Evolutionary conservation across 2,797 vertebrate genomes (phyloP).

Genomic region (Botia kubotai): DNA sequence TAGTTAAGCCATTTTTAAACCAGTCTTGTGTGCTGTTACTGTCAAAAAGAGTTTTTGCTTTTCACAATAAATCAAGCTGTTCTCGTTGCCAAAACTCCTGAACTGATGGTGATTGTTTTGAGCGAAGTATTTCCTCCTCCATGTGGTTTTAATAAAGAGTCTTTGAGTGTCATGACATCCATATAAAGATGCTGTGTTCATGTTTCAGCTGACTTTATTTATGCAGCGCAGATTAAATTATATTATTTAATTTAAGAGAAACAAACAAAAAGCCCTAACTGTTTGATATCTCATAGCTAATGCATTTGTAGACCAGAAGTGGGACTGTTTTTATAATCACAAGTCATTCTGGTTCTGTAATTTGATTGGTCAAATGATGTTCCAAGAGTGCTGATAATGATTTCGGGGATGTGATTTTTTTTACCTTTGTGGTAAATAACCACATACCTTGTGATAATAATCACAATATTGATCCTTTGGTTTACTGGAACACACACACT

Average conservation of each 20-base stretch:
- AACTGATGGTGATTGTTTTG: conserved; percentile 16
- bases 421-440: no score
- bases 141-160: conserved; percentile 40
- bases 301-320: no score
- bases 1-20: neutral
- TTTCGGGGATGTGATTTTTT: no score
- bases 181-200: neutral
- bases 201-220: conserved; percentile 19
- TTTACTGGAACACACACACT: no score
- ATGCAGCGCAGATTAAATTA: neutral
- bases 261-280: neutral
- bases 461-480: no score
- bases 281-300: neutral
- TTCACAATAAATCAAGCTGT: conserved; percentile 5
- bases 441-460: no score
- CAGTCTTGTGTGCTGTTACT: conserved; percentile 36
- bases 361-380: neutral
- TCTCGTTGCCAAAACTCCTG: neutral
- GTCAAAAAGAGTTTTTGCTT: neutral
- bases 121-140: conserved; percentile 29
- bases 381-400: neutral
- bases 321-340: neutral
- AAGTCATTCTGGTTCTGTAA: neutral
- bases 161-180: neutral
- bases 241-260: conserved; percentile 6